These are phyloP conservation scores for Philonicus albiceps DNA, from an alignment of 2,888 invertebrate genomes.

Conservation along the genomic window DNA sequence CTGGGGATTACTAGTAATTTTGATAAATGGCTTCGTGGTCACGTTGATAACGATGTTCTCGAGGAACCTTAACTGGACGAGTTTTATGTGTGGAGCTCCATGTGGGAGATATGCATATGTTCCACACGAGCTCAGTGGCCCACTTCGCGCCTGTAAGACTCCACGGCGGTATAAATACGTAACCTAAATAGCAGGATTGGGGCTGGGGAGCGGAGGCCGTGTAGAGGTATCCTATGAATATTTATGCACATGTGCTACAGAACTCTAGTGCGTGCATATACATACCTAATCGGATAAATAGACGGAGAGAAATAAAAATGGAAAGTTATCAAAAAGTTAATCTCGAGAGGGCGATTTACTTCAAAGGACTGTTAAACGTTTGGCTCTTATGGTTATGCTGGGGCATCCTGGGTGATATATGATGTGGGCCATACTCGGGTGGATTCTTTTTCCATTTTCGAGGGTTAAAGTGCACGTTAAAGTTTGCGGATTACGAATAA, in stretches of 20 bases:
- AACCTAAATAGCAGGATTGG: neutral
- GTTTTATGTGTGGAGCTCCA: neutral
- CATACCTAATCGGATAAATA: slow-evolving; percentile 21
- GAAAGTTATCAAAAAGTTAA: slow-evolving; percentile 41
- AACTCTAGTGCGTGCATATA: slow-evolving; percentile 21
- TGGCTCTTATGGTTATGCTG: slow-evolving; percentile 26
- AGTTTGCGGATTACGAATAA: slow-evolving; percentile 1
- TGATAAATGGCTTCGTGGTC: slow-evolving; percentile 38
- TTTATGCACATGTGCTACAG: slow-evolving; percentile 1
- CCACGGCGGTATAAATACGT: neutral
- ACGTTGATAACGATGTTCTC: slow-evolving; percentile 36
- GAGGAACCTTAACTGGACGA: slow-evolving; percentile 27
- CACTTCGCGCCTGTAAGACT: neutral
- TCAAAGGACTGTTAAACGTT: slow-evolving; percentile 40
- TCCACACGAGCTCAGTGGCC: neutral
- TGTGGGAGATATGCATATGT: slow-evolving; percentile 6
- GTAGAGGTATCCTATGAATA: slow-evolving; percentile 4
- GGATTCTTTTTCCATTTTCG: slow-evolving; percentile 28
- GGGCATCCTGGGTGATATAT: slow-evolving; percentile 22
- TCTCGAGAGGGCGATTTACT: slow-evolving; percentile 40
- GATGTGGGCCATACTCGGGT: neutral
- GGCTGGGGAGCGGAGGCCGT: neutral
- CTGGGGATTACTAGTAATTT: slow-evolving; percentile 41
- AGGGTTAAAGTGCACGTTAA: slow-evolving; percentile 24
- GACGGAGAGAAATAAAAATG: slow-evolving; percentile 36